A percentile compares a stretch with the other conserved stretches of the same genome.
Conservation (phyloP, 1,140 invertebrate species). For the Episyrphus balteatus region DNA sequence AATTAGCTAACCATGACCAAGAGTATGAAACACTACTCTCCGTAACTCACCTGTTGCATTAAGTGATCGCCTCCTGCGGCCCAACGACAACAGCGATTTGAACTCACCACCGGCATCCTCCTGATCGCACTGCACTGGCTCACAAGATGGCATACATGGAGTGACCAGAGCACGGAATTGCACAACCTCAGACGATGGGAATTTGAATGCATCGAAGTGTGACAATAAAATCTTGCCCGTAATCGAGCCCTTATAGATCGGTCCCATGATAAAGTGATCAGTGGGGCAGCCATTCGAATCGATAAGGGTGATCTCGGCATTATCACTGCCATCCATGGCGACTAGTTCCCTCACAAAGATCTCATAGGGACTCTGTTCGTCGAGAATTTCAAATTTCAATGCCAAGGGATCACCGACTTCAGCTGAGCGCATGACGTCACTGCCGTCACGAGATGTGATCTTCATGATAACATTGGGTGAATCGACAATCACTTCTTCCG, state of each 20-base stretch:
- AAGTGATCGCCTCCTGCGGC: conserved; percentile 38
- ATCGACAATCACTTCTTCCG: conserved; percentile 77
- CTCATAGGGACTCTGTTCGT: conserved; percentile 84
- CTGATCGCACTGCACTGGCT: conserved; percentile 77
- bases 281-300: conserved; percentile 87
- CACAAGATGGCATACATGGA: conserved; percentile 83
- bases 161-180: conserved; percentile 89
- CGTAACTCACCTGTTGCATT: conserved; percentile 14
- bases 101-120: conserved; percentile 66
- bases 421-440: conserved; percentile 59
- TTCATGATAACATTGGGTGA: conserved; percentile 89
- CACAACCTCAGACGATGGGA: conserved; percentile 86
- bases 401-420: conserved; percentile 81
- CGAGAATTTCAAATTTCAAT: conserved; percentile 82
- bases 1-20: background rate
- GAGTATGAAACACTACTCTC: background rate
- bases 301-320: conserved; percentile 82
- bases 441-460: conserved; percentile 68
- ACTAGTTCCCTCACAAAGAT: conserved; percentile 89
- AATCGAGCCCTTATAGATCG: conserved; percentile 64
- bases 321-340: conserved; percentile 87
- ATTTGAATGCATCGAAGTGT: conserved; percentile 92
- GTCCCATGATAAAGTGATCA: conserved; percentile 85
- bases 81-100: conserved; percentile 66
- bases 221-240: conserved; percentile 75